These are phyloP conservation scores for Liparis tanakae DNA, from an alignment of 2,797 vertebrate genomes.

Conservation along the genomic window DNA sequence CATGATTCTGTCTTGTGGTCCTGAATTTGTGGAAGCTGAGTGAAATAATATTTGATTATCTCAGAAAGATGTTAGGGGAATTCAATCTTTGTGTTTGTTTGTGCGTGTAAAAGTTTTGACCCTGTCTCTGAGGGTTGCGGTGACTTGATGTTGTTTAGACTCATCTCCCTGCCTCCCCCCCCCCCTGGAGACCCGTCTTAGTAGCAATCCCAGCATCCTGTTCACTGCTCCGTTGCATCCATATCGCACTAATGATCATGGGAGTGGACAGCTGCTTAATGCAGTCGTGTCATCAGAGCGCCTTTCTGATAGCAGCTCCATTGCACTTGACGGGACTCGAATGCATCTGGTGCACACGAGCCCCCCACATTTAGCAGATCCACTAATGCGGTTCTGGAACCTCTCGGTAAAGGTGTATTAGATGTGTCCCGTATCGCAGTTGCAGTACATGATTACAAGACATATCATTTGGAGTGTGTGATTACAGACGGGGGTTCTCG, in stretches of 20 bases:
- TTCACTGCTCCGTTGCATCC: conserved; percentile 78
- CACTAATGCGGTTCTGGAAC: conserved; percentile 65
- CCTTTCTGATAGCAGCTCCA: conserved; percentile 74
- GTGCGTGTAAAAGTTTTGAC: conserved; percentile 66
- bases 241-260: conserved; percentile 81
- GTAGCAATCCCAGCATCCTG: conserved; percentile 73
- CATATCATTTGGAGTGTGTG: conserved; percentile 56
- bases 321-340: conserved; percentile 76
- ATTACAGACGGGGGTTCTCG: conserved; percentile 52
- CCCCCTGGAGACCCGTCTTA: conserved; percentile 69
- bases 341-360: conserved; percentile 51
- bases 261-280: conserved; percentile 82
- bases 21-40: conserved; percentile 36
- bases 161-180: conserved; percentile 48
- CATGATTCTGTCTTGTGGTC: conserved; percentile 30
- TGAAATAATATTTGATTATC: conserved; percentile 57
- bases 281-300: conserved; percentile 76
- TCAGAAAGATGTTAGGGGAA: conserved; percentile 43
- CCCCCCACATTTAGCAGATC: conserved; percentile 55
- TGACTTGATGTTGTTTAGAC: conserved; percentile 79
- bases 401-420: conserved; percentile 67
- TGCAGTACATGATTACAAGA: conserved; percentile 45
- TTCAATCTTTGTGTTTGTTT: conserved; percentile 64
- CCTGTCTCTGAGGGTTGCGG: conserved; percentile 63
- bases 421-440: conserved; percentile 62